These are phyloP conservation scores for Phrynosoma blainvillii DNA, from an alignment of 2,113 vertebrate species.

Conservation along the genomic window DNA sequence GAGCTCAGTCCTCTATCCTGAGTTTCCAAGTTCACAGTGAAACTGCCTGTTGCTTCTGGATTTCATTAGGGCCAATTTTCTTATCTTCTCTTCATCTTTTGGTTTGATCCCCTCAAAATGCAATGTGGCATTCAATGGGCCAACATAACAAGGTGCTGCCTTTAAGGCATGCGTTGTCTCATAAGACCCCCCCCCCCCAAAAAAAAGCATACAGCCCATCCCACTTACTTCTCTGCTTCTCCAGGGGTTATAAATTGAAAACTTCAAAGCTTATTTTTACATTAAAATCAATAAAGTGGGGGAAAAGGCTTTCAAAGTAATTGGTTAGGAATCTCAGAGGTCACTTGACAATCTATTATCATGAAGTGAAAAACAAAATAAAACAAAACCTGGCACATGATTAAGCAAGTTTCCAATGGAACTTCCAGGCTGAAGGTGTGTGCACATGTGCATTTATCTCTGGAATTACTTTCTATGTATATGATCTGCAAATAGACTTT, in stretches of 20 bases:
- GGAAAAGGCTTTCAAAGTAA: slow-evolving; percentile 63
- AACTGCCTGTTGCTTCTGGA: slow-evolving; percentile 87
- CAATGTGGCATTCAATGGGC: slow-evolving; percentile 83
- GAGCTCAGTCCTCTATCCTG: slow-evolving; percentile 80
- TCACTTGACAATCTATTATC: slow-evolving; percentile 58
- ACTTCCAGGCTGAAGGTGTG: neutral
- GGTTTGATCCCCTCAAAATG: slow-evolving; percentile 88
- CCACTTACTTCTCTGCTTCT: slow-evolving; percentile 65
- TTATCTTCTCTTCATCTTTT: slow-evolving; percentile 89
- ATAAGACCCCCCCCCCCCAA: neutral
- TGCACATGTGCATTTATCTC: neutral
- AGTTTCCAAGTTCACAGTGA: slow-evolving; percentile 86
- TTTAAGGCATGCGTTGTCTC: slow-evolving; percentile 76
- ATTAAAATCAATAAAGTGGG: slow-evolving; percentile 72
- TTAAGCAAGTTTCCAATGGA: slow-evolving; percentile 10
- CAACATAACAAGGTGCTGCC: slow-evolving; percentile 83
- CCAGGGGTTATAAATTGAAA: slow-evolving; percentile 70
- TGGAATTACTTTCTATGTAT: neutral
- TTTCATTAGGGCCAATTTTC: slow-evolving; percentile 94
- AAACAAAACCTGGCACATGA: slow-evolving; percentile 41
- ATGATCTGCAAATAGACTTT: neutral
- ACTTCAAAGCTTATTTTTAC: slow-evolving; percentile 77
- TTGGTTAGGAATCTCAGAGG: slow-evolving; percentile 57
- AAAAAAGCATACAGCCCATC: slow-evolving; percentile 67
- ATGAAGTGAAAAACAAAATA: neutral